Conservation (phyloP, 2,888 invertebrate species). For the Ichneumon xanthorius region DNA sequence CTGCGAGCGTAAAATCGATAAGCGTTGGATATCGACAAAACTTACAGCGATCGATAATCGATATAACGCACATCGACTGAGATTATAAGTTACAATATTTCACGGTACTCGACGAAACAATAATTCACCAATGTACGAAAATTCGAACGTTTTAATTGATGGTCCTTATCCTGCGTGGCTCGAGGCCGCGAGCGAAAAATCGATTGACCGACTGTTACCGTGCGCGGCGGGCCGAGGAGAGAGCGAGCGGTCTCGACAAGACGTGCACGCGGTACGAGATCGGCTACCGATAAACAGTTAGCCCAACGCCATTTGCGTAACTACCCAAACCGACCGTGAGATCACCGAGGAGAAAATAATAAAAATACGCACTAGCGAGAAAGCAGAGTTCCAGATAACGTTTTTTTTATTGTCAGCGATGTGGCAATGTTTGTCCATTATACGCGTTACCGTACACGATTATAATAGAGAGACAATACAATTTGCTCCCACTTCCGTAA, state of each 20-base stretch:
- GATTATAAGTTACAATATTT: background rate
- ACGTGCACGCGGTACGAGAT: background rate
- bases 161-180: background rate
- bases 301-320: background rate
- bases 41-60: too few species aligned
- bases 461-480: background rate
- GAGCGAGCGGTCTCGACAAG: background rate
- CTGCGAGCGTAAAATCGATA: background rate
- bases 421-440: background rate
- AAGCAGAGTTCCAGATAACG: background rate
- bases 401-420: background rate
- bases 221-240: background rate
- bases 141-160: background rate
- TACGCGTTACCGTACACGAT: background rate
- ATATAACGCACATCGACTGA: background rate
- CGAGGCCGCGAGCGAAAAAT: background rate
- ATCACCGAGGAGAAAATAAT: background rate
- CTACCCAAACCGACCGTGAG: background rate
- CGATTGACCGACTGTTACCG: slow-evolving; percentile 4
- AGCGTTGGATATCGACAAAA: background rate
- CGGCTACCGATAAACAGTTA: background rate
- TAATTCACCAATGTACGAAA: background rate
- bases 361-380: background rate
- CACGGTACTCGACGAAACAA: background rate
- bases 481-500: slow-evolving; percentile 37